Base-by-base conservation (phyloP, 2,113 vertebrate species). In the Nibea albiflora region DNA sequence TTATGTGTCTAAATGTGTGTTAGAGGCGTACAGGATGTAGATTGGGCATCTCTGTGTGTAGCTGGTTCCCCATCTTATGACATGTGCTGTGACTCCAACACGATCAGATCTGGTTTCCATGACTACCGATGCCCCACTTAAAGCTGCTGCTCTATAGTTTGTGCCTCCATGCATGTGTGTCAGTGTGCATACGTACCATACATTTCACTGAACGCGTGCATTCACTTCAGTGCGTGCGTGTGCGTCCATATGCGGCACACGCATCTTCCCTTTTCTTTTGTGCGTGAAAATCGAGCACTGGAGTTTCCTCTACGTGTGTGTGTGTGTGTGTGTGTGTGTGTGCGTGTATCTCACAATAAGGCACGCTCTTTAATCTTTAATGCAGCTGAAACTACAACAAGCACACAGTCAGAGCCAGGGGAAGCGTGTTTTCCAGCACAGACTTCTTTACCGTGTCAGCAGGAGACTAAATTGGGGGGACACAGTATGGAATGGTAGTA, bases 51-150 rank as follows among this genome's bases (percentile, higher is more conserved):
- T 69, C 35, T 31, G 67, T 65, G 67, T 61, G 63, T 74, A 72
- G 63, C 63, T 72, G 76, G 78, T 76, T 88, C 81, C 85, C 82
- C 86, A 80, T 92, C 83, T 90, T 90, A 88, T 90, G 90, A 90
- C 90, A 92, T 87, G 88, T 91, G 90, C 89, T 81, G 69, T 89
- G 93, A 89, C 84, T 94, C 83, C 85, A 73, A 76, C 89, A 80
- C 44, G 80, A 92, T 90, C 89, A 50, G 89, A 93, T 92, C 80
- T 78, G 89, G 93, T 94, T 92, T 92, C 93, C 91, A 94, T 94
- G 93, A 70, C 92, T 80, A 94, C 93, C 56, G 44, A 86, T 93
- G 92, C 85, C 92, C 93, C 93, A 94, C 85, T 94, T 93, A 90
- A 94, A 92, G 85, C 85, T 72, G 79, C 85, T 76, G 78, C 88